phyloP scores from a whole-genome alignment of 1,140 invertebrate species.

The Sycophila sp. region DNA sequence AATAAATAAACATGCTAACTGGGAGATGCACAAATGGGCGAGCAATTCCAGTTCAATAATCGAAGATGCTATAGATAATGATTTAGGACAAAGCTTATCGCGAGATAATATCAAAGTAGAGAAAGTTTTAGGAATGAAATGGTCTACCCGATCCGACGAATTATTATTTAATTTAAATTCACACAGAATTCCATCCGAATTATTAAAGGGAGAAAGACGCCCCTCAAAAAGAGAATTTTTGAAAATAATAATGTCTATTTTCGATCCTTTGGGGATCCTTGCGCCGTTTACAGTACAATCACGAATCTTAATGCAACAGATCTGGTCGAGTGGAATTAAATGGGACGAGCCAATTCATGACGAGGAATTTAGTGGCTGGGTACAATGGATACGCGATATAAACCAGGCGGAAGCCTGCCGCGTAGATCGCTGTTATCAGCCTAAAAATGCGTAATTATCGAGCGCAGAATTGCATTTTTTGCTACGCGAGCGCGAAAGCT shows the following conservation, averaged over 20 bases:
- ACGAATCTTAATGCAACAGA: too few species aligned
- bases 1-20: background rate
- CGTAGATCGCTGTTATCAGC: conserved; percentile 11
- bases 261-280: too few species aligned
- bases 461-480: background rate
- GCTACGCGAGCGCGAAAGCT: background rate
- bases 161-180: background rate
- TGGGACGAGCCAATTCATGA: background rate
- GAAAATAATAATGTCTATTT: too few species aligned
- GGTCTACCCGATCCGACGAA: too few species aligned
- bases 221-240: background rate
- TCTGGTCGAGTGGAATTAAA: background rate
- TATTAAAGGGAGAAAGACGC: background rate
- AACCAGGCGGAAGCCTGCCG: too few species aligned
- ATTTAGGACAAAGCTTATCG: too few species aligned
- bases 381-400: background rate
- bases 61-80: background rate
- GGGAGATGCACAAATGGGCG: too few species aligned
- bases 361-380: background rate
- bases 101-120: background rate
- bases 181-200: background rate
- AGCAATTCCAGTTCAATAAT: background rate
- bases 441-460: background rate
- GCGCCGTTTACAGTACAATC: too few species aligned
- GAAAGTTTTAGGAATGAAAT: background rate